These are phyloP conservation scores for Oryzias celebensis DNA, from an alignment of 2,113 vertebrate species.

Conservation along the genomic window DNA sequence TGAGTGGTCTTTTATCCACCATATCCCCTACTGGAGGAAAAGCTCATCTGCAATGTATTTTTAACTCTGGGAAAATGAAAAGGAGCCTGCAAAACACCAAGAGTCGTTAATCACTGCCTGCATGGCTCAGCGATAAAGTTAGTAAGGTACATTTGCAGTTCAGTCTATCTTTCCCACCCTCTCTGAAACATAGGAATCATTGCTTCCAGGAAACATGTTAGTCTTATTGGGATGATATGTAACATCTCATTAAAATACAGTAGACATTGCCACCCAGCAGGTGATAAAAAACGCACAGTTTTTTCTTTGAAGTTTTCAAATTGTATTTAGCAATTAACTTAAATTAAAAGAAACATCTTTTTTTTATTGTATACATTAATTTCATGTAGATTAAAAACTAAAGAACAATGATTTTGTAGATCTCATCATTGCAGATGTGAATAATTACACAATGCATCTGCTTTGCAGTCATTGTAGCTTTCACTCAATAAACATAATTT, in stretches of 20 bases:
- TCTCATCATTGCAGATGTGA: too few species aligned
- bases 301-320: too few species aligned
- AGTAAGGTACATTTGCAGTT: constrained; percentile 28
- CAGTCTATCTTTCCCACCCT: constrained; percentile 10
- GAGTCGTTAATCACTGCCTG: constrained; percentile 39
- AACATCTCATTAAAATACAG: neutral
- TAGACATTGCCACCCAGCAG: neutral
- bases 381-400: too few species aligned
- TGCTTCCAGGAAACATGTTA: neutral
- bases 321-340: too few species aligned
- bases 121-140: constrained; percentile 15
- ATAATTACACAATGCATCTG: too few species aligned
- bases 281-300: too few species aligned
- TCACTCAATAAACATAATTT: too few species aligned
- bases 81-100: constrained; percentile 10
- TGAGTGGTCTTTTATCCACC: constrained; percentile 48
- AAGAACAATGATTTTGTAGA: too few species aligned
- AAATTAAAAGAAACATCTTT: too few species aligned
- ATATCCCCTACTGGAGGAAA: constrained; percentile 25
- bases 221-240: neutral
- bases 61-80: constrained; percentile 49
- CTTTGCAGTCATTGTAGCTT: too few species aligned
- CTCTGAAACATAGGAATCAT: constrained; percentile 1
- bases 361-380: too few species aligned
- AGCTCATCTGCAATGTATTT: constrained; percentile 46